phyloP scores from a whole-genome alignment of 2,113 vertebrate species.

The Haemorhous mexicanus region DNA sequence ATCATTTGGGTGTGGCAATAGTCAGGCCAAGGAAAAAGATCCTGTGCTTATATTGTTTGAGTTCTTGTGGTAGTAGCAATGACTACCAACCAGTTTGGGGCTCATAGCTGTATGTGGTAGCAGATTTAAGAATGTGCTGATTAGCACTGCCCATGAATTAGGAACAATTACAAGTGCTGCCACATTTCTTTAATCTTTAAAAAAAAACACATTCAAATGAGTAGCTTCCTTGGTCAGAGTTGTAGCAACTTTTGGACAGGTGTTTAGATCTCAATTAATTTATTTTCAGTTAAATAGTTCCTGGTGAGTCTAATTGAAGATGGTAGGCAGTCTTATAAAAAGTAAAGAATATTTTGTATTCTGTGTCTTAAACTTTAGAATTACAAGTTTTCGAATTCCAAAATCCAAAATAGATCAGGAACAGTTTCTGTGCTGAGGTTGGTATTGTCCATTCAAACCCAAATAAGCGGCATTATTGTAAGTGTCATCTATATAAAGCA shows the following conservation, averaged over 20 bases:
- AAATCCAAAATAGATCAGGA: background rate
- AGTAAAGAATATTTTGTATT: background rate
- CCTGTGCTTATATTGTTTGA: background rate
- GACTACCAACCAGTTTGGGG: background rate
- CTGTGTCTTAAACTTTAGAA: background rate
- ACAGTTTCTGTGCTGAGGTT: background rate
- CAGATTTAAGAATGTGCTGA: background rate
- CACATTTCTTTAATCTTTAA: background rate
- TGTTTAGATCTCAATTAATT: background rate
- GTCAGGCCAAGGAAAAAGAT: background rate
- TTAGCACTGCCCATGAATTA: background rate
- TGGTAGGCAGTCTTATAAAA: background rate
- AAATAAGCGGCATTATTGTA: background rate
- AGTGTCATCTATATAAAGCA: background rate
- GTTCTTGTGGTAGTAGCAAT: background rate
- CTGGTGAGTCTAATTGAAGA: background rate
- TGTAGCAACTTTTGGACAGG: background rate
- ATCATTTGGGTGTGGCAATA: background rate
- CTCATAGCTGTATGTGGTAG: background rate
- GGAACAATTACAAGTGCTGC: background rate
- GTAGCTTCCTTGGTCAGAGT: background rate
- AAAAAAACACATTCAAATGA: background rate
- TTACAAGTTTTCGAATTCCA: background rate
- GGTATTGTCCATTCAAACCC: background rate
- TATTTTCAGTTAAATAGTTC: background rate